Evolutionary conservation across 2,113 vertebrate genomes (phyloP).

Genomic region (Odobenus rosmarus): DNA sequence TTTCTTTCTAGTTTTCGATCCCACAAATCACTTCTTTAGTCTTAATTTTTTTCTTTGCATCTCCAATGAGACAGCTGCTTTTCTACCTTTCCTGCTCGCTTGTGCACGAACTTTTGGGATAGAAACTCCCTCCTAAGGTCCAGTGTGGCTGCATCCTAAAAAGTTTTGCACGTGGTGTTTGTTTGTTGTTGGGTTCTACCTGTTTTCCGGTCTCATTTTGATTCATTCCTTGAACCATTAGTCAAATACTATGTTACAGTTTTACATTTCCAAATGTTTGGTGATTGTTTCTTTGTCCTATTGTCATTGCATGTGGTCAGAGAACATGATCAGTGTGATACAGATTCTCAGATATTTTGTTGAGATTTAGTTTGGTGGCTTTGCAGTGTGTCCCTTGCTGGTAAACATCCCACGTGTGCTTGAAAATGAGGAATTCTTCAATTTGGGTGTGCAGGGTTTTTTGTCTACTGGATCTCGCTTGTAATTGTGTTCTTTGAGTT

Average conservation of each 20-base stretch:
- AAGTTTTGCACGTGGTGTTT: accelerated
- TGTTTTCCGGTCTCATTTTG: too few relatives aligned
- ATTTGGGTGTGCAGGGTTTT: neutral
- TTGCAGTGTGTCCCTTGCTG: neutral
- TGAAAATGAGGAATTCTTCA: neutral
- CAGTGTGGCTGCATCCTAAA: neutral
- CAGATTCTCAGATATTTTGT: neutral
- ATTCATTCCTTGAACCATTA: neutral
- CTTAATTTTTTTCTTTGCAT: neutral
- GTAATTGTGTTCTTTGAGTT: neutral
- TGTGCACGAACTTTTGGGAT: accelerated
- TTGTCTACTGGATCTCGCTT: too few relatives aligned
- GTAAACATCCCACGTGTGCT: too few relatives aligned
- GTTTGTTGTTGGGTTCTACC: accelerated
- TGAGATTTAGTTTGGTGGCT: neutral
- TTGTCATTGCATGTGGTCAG: neutral
- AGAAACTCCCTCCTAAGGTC: neutral
- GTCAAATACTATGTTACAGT: too few relatives aligned
- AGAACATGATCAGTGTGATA: too few relatives aligned
- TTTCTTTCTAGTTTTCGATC: neutral
- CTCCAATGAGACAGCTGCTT: too few relatives aligned
- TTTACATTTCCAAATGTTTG: neutral
- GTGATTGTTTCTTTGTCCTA: neutral
- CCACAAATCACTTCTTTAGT: accelerated
- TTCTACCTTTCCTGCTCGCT: neutral